Evolutionary conservation across 2,797 vertebrate species (phyloP), one percentile per base, ranked within the genome.

Genomic region (Notolepis coatsorum): DNA sequence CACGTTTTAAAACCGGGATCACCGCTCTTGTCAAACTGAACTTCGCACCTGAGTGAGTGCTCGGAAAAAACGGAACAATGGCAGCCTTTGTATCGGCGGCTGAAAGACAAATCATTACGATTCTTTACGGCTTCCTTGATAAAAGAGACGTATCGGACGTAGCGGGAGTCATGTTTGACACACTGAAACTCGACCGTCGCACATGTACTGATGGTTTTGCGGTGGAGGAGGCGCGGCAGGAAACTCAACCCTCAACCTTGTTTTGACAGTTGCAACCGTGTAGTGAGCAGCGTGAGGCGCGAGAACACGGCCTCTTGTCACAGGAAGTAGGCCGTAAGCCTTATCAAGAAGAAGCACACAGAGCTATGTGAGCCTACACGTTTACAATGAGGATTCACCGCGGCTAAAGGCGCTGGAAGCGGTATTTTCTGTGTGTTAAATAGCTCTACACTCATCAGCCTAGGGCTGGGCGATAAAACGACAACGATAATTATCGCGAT

Each of bases 201-300:
- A 48, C 31, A 61, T 42, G 12, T 62, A 71, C 18, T 31, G 78
- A 77, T 71, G 58, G 51, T 59, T 68, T 61, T 84, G 75, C 33
- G 61, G 77, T 74, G 24, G 15, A 56, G 61, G 33, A 62, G 65
- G 73, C n/a, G 43, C 75, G 59, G 75, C 77, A 84, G 82, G 82
- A 89, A 85, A 80, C 50, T 61, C 61, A 77, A 63, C 63, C 68
- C 59, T 1, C n/a, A 24, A 63, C 51, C 61, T 81, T 84, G 80
- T 87, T 88, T 73, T 88, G 75, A 80, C 83, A 82, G 87, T 88
- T 88, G 78, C 79, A 88, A 76, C 61, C 7, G 38, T 75, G 53
- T 53, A 38, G 59, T 72, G 71, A 23, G 35, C 20, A 24, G 6
- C 12, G 46, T 18, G 43, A 41, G 61, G 61, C 18, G 47, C 56